phyloP scores from a whole-genome alignment of 2,888 invertebrate genomes.

The Eupithecia pulchellata region DNA sequence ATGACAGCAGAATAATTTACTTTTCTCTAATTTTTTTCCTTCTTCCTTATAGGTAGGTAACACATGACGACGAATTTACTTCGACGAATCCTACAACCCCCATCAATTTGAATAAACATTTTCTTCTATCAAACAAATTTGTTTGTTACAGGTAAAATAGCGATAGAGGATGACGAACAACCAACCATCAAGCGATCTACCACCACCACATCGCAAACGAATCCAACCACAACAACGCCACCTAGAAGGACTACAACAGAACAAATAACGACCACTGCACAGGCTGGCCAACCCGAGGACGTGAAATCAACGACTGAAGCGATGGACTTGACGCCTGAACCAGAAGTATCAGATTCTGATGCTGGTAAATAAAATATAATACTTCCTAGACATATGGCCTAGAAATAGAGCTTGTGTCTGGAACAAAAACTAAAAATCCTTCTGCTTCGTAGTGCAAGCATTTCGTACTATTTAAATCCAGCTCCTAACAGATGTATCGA shows the following conservation, averaged over 20 bases:
- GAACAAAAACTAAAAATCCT: too few species aligned
- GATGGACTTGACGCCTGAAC: constrained; percentile 50
- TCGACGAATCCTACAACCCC: too few species aligned
- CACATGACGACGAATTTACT: too few species aligned
- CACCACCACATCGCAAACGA: constrained; percentile 19
- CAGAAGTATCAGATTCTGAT: constrained; percentile 42
- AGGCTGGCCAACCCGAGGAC: constrained; percentile 16
- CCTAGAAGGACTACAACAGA: constrained; percentile 46
- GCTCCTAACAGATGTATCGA: too few species aligned
- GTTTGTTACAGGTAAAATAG: constrained; percentile 65
- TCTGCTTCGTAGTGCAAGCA: too few species aligned
- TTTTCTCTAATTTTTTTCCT: too few species aligned
- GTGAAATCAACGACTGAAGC: constrained; percentile 49
- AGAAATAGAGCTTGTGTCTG: too few species aligned
- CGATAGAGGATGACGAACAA: constrained; percentile 61
- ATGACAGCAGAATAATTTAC: too few species aligned
- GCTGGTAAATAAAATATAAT: background rate
- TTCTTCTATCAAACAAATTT: background rate
- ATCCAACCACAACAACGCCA: constrained; percentile 20
- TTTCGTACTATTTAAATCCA: too few species aligned
- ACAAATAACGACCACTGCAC: constrained; percentile 34
- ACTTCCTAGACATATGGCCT: too few species aligned
- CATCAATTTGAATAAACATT: too few species aligned
- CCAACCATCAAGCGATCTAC: constrained; percentile 43
- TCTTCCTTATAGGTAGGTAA: too few species aligned